Evolutionary conservation across 37 sponge, comb jelly and placozoan genomes (phyloP).

Genomic region (Corticium candelabrum): DNA sequence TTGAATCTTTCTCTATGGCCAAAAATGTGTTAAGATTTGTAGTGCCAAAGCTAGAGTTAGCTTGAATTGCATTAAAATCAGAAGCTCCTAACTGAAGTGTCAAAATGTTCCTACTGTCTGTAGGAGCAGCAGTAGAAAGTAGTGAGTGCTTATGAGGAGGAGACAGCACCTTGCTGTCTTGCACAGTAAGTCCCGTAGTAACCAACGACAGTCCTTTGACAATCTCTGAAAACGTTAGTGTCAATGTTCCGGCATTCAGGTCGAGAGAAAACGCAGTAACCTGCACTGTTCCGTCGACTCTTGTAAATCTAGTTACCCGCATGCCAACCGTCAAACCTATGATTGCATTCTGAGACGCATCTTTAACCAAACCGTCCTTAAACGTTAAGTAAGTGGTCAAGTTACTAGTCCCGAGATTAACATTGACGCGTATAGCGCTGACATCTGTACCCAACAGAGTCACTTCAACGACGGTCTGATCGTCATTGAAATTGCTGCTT

Average conservation of each 20-base stretch:
- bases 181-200: slow-evolving; percentile 42
- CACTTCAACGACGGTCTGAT: too few relatives aligned
- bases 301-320: too few relatives aligned
- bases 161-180: slow-evolving; percentile 48
- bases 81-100: slow-evolving; percentile 27
- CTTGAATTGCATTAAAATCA: slow-evolving; percentile 58
- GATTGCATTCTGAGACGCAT: slow-evolving; percentile 40
- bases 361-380: slow-evolving; percentile 23
- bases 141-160: slow-evolving; percentile 28
- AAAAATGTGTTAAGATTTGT: slow-evolving; percentile 7
- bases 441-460: too few relatives aligned
- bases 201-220: slow-evolving; percentile 48
- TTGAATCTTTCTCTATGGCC: not conserved
- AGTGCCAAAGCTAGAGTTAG: slow-evolving; percentile 21
- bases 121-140: slow-evolving; percentile 35
- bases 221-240: slow-evolving; percentile 68
- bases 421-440: slow-evolving; percentile 49
- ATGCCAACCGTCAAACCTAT: too few relatives aligned
- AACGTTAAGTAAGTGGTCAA: slow-evolving; percentile 19
- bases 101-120: slow-evolving; percentile 31
- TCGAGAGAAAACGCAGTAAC: too few relatives aligned
- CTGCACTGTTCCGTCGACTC: too few relatives aligned
- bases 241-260: slow-evolving; percentile 31
- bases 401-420: too few relatives aligned
- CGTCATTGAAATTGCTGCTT: too few relatives aligned